phyloP scores from a whole-genome alignment of 2,888 invertebrate species.

The Diadromus collaris region DNA sequence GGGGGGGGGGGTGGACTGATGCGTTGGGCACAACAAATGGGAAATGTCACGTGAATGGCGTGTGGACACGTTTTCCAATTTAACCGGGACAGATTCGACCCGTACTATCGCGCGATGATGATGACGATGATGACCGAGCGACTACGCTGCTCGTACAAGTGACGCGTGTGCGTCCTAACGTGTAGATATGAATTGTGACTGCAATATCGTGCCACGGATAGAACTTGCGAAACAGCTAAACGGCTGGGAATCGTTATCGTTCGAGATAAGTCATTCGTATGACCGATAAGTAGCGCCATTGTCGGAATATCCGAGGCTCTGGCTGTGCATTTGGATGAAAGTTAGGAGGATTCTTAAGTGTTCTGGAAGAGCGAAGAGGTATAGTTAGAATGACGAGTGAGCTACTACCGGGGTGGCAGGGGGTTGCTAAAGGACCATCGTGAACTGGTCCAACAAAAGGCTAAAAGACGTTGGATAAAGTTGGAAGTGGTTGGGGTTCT shows the following conservation, averaged over 20 bases:
- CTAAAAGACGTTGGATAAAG: constrained; percentile 38
- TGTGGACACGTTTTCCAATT: constrained; percentile 57
- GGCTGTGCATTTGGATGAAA: constrained; percentile 4
- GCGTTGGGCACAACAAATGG: constrained; percentile 30
- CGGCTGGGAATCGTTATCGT: constrained; percentile 20
- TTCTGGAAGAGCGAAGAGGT: constrained; percentile 4
- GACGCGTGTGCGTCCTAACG: background rate
- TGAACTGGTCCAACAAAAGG: constrained; percentile 16
- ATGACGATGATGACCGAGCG: constrained; percentile 12
- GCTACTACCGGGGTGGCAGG: background rate
- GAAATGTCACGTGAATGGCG: constrained; percentile 53
- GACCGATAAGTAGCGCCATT: constrained; percentile 26
- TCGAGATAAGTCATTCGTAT: constrained; percentile 31
- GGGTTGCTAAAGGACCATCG: background rate
- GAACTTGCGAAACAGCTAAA: background rate
- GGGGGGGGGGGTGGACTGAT: constrained; percentile 13
- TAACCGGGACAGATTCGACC: constrained; percentile 26
- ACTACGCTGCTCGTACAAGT: background rate
- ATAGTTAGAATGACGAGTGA: constrained; percentile 26
- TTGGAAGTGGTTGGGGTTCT: constrained; percentile 28
- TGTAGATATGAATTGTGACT: background rate
- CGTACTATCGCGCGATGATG: constrained; percentile 25
- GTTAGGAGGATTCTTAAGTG: constrained; percentile 3
- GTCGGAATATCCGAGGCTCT: background rate
- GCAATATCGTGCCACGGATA: background rate